These are phyloP conservation scores for Ferdinandea cuprea DNA, from an alignment of 2,888 invertebrate species.

Conservation along the genomic window DNA sequence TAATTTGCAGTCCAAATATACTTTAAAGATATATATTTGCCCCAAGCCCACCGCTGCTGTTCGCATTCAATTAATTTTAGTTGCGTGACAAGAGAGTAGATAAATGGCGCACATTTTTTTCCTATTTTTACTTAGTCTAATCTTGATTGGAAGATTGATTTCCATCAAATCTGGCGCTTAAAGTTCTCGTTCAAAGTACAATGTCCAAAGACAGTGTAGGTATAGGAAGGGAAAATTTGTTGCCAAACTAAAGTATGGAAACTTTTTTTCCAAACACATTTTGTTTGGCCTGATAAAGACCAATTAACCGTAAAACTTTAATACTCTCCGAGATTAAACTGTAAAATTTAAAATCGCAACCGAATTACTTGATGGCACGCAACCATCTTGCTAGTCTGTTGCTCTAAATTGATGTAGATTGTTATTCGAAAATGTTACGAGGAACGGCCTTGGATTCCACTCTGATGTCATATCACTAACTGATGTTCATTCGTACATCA, in stretches of 20 bases:
- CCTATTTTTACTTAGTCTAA: neutral
- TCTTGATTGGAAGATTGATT: slow-evolving; percentile 32
- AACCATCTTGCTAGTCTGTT: slow-evolving; percentile 33
- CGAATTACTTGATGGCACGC: slow-evolving; percentile 18
- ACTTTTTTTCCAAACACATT: slow-evolving; percentile 5
- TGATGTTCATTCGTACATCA: neutral
- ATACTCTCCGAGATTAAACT: slow-evolving; percentile 13
- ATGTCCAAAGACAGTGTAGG: slow-evolving; percentile 4
- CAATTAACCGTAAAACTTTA: slow-evolving; percentile 30
- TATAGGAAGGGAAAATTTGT: neutral
- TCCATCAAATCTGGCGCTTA: slow-evolving; percentile 2
- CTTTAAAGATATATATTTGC: neutral
- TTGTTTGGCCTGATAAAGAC: slow-evolving; percentile 30
- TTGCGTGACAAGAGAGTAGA: neutral
- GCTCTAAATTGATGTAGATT: neutral
- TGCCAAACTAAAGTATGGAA: slow-evolving; percentile 2
- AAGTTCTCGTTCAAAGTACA: slow-evolving; percentile 17
- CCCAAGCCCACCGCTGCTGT: too few relatives aligned
- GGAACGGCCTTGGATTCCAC: slow-evolving; percentile 23
- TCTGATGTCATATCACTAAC: slow-evolving; percentile 9
- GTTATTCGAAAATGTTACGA: neutral
- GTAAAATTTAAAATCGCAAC: slow-evolving; percentile 3
- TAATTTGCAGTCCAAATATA: slow-evolving; percentile 16
- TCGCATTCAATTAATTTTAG: neutral
- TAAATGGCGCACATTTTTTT: neutral